Conservation (phyloP, 2,797 vertebrate genomes). For the Delichon dasypus region DNA sequence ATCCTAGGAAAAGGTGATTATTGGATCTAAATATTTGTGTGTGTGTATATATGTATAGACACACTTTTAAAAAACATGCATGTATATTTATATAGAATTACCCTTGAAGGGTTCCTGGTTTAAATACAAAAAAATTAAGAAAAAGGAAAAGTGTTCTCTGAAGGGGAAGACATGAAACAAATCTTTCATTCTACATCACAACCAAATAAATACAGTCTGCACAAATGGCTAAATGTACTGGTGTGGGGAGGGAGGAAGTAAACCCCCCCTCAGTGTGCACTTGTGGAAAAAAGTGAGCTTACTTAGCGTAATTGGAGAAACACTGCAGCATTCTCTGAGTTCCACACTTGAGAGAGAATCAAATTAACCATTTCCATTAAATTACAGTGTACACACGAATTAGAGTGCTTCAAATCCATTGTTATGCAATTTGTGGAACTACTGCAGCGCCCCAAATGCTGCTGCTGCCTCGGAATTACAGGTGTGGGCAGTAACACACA, state of each 20-base stretch:
- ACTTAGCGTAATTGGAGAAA: not conserved
- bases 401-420: not conserved
- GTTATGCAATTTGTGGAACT: not conserved
- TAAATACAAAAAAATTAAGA: not conserved
- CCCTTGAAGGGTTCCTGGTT: not conserved
- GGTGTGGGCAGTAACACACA: not conserved
- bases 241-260: not conserved
- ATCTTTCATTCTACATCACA: not conserved
- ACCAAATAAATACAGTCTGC: not conserved
- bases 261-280: not conserved
- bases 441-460: not conserved
- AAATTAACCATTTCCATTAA: conserved; percentile 11
- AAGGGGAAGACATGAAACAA: not conserved
- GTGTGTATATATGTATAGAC: not conserved
- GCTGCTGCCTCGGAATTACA: not conserved
- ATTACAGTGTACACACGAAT: not conserved
- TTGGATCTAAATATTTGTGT: not conserved
- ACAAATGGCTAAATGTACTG: not conserved
- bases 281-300: not conserved
- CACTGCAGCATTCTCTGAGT: not conserved
- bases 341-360: not conserved
- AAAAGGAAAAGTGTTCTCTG: not conserved
- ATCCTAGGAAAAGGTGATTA: not conserved
- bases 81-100: not conserved
- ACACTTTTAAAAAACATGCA: not conserved